phyloP scores from a whole-genome alignment of 1,140 invertebrate genomes.

The Brachionus paranguensis region DNA sequence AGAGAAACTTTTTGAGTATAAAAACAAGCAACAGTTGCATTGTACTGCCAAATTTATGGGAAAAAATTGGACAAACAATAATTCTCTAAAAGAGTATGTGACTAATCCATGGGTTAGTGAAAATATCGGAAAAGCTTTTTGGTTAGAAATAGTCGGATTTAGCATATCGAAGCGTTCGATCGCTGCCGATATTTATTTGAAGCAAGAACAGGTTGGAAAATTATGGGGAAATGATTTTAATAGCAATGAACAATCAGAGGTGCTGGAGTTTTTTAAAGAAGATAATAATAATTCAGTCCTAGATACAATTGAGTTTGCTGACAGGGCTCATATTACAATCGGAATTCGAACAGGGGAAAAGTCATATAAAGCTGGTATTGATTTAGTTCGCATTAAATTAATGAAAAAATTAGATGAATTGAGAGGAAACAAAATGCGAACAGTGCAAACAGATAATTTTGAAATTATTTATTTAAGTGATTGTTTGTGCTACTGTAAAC shows the following conservation, averaged over 20 bases:
- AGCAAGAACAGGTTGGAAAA: not conserved
- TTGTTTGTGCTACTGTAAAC: not conserved
- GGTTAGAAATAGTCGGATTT: not conserved
- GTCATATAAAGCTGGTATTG: not conserved
- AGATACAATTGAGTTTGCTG: not conserved
- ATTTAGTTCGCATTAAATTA: not conserved
- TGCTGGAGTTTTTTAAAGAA: not conserved
- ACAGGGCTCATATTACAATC: not conserved
- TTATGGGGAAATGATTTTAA: constrained; percentile 11
- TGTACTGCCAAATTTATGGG: constrained; percentile 14
- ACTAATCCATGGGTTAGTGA: not conserved
- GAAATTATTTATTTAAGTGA: not conserved
- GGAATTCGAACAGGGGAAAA: not conserved
- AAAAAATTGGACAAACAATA: not conserved
- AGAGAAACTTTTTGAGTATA: not conserved
- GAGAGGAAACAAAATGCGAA: not conserved
- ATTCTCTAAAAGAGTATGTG: not conserved
- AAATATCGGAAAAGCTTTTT: not conserved
- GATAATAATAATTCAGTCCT: not conserved
- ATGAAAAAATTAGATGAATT: not conserved
- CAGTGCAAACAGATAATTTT: not conserved
- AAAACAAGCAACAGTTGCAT: not conserved
- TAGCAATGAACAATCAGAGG: not conserved
- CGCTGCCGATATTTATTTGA: not conserved
- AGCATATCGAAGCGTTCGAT: not conserved